A percentile compares a stretch with the other conserved stretches of the same genome.
Evolutionary conservation across 2,888 invertebrate genomes (phyloP).

Genomic region (Augiades crinisus): DNA sequence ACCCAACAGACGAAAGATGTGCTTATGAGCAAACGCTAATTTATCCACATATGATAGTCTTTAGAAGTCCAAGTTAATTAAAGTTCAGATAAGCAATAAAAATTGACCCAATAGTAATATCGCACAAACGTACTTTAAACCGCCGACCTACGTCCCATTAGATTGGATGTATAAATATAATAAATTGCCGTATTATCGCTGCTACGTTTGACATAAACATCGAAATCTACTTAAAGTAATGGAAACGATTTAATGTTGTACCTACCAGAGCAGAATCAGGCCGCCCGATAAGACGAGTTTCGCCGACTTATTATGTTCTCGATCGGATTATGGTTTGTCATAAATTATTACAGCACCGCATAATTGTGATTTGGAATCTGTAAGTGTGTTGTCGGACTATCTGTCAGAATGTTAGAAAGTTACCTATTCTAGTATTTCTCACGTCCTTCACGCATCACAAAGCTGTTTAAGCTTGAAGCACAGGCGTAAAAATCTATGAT

Average conservation of each 20-base stretch:
- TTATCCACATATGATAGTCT: too few relatives aligned
- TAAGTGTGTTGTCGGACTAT: not conserved
- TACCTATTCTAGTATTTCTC: not conserved
- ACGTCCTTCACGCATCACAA: not conserved
- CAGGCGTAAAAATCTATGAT: not conserved
- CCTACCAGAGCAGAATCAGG: constrained; percentile 51
- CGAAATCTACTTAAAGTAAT: constrained; percentile 79
- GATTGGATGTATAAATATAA: constrained; percentile 69
- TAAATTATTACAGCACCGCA: constrained; percentile 27
- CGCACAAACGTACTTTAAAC: constrained; percentile 23
- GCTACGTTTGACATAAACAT: constrained; percentile 75
- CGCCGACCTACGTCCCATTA: constrained; percentile 56
- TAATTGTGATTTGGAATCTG: constrained; percentile 15
- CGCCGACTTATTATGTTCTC: constrained; percentile 34
- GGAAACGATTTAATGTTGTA: constrained; percentile 70
- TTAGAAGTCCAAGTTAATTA: not conserved
- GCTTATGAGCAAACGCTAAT: too few relatives aligned
- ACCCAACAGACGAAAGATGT: too few relatives aligned
- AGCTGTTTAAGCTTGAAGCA: not conserved
- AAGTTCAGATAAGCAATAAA: constrained; percentile 1
- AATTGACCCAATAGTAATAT: constrained; percentile 2
- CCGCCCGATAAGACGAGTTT: constrained; percentile 57
- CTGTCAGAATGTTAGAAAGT: not conserved
- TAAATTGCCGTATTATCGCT: constrained; percentile 75
- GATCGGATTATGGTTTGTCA: constrained; percentile 29